phyloP scores from a whole-genome alignment of 1,140 invertebrate genomes.

The Maniola jurtina region DNA sequence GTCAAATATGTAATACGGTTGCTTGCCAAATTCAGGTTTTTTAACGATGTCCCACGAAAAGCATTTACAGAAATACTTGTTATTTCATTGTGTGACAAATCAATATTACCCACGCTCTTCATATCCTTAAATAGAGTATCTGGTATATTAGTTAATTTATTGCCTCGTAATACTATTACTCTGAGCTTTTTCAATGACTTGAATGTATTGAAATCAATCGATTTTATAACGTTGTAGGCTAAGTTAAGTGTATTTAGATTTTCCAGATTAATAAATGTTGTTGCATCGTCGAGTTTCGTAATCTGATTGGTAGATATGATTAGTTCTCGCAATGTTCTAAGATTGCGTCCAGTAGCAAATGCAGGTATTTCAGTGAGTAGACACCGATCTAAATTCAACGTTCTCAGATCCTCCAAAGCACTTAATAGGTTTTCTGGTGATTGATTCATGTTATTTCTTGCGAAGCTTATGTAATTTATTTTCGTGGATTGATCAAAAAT shows the following conservation, averaged over 20 bases:
- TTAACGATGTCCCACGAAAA: slow-evolving; percentile 48
- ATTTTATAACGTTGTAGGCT: slow-evolving; percentile 47
- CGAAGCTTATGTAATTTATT: slow-evolving; percentile 50
- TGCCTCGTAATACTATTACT: slow-evolving; percentile 46
- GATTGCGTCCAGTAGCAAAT: slow-evolving; percentile 45
- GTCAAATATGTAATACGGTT: slow-evolving; percentile 61
- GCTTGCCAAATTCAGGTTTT: slow-evolving; percentile 52
- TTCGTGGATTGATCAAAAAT: slow-evolving; percentile 46
- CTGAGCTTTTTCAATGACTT: slow-evolving; percentile 48
- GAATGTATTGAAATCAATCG: slow-evolving; percentile 46
- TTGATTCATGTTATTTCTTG: slow-evolving; percentile 57
- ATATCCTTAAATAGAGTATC: slow-evolving; percentile 54
- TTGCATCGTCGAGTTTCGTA: slow-evolving; percentile 34
- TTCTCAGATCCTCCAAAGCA: slow-evolving; percentile 42
- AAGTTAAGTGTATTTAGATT: slow-evolving; percentile 51
- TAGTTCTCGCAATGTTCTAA: slow-evolving; percentile 49
- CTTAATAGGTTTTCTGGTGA: slow-evolving; percentile 44
- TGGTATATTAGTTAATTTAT: slow-evolving; percentile 49
- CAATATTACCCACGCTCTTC: slow-evolving; percentile 41
- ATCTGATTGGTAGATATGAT: slow-evolving; percentile 53
- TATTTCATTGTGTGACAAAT: slow-evolving; percentile 57
- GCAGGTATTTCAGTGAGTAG: slow-evolving; percentile 45
- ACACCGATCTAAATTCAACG: slow-evolving; percentile 52
- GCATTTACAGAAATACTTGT: slow-evolving; percentile 47
- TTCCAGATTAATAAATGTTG: slow-evolving; percentile 33